Conservation (phyloP, 2,113 vertebrate genomes). For the Holacanthus passer region DNA sequence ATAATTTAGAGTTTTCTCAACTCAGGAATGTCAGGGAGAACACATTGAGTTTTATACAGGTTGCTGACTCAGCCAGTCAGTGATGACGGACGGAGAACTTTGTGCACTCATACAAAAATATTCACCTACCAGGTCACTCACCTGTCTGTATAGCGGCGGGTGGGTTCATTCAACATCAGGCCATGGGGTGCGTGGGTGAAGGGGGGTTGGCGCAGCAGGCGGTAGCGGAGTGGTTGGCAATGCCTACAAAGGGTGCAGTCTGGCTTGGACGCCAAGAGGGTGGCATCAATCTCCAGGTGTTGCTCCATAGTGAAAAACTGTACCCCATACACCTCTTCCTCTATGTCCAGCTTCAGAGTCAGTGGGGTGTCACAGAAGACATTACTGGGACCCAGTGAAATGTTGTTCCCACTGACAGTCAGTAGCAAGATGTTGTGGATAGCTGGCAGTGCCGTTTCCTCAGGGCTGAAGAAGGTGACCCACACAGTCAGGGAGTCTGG, state of each 20-base stretch:
- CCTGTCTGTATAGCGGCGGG: conserved; percentile 91
- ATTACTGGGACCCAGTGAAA: conserved; percentile 93
- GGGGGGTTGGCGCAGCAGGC: conserved; percentile 90
- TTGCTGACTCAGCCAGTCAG: background rate
- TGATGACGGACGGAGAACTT: background rate
- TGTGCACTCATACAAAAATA: background rate
- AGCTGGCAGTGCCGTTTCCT: conserved; percentile 90
- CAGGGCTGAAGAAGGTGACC: conserved; percentile 94
- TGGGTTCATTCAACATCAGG: conserved; percentile 85
- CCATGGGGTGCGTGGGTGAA: conserved; percentile 84
- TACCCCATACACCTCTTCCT: conserved; percentile 91
- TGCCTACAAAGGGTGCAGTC: conserved; percentile 85
- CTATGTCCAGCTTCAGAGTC: conserved; percentile 90
- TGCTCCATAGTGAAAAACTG: conserved; percentile 98
- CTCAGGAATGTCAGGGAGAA: conserved; percentile 6
- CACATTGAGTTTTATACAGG: background rate
- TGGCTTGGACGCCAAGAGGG: conserved; percentile 90
- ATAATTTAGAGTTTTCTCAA: background rate
- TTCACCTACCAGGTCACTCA: conserved; percentile 84
- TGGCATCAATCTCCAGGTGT: conserved; percentile 95
- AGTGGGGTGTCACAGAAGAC: conserved; percentile 95
- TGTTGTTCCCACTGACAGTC: conserved; percentile 89
- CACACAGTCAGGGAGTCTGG: conserved; percentile 94
- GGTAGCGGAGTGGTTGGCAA: conserved; percentile 91
- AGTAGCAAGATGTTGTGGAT: conserved; percentile 94